Evolutionary conservation across 2,797 vertebrate genomes (phyloP).

Genomic region (Hipposideros larvatus): DNA sequence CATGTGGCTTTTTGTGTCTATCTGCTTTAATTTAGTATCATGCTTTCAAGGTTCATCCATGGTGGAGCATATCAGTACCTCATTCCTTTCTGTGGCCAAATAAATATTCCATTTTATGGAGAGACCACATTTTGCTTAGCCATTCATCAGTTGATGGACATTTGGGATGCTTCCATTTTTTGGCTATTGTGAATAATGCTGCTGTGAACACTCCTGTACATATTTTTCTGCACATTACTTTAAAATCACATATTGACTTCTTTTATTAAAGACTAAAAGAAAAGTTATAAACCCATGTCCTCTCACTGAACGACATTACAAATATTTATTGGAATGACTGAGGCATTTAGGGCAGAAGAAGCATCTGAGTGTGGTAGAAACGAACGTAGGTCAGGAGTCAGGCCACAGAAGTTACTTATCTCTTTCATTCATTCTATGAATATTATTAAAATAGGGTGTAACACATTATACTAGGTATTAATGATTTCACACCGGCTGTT

Average conservation of each 20-base stretch:
- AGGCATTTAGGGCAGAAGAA: neutral
- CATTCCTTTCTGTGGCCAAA: neutral
- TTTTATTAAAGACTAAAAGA: neutral
- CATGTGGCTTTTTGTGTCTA: neutral
- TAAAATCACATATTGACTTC: neutral
- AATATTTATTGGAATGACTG: neutral
- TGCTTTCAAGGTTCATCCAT: neutral
- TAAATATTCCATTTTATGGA: neutral
- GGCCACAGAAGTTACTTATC: neutral
- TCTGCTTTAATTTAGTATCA: neutral
- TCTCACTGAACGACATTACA: neutral
- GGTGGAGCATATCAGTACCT: neutral
- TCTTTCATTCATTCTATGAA: neutral
- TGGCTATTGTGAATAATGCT: neutral
- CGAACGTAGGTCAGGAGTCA: neutral
- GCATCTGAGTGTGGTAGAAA: neutral
- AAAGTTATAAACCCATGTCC: neutral
- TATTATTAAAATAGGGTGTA: neutral
- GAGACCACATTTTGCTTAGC: neutral
- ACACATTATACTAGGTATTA: neutral
- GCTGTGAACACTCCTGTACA: neutral
- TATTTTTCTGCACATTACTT: neutral
- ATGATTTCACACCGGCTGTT: neutral
- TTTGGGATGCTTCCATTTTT: neutral
- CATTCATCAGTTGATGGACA: neutral